These are phyloP conservation scores for Teleopsis dalmanni DNA, from an alignment of 1,140 invertebrate genomes.

Conservation along the genomic window DNA sequence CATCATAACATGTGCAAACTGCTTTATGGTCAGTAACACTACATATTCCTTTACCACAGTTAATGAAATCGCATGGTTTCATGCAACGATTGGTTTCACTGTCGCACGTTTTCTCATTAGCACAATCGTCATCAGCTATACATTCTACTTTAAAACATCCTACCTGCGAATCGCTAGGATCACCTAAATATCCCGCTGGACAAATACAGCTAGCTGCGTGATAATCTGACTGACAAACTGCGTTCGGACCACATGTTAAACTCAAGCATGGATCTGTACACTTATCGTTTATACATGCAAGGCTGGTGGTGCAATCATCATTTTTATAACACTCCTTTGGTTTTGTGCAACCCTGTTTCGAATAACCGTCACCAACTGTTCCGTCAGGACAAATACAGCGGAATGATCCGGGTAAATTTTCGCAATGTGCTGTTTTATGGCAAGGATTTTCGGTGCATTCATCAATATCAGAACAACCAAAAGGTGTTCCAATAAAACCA, in stretches of 20 bases:
- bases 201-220: slow-evolving; percentile 66
- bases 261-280: slow-evolving; percentile 69
- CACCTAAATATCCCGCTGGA: slow-evolving; percentile 69
- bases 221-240: slow-evolving; percentile 61
- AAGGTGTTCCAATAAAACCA: slow-evolving; percentile 61
- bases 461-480: slow-evolving; percentile 67
- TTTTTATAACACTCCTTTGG: slow-evolving; percentile 64
- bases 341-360: slow-evolving; percentile 59
- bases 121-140: slow-evolving; percentile 64
- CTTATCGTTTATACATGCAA: slow-evolving; percentile 63
- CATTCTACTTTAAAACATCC: slow-evolving; percentile 83
- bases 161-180: slow-evolving; percentile 61
- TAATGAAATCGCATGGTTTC: slow-evolving; percentile 67
- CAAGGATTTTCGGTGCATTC: slow-evolving; percentile 75
- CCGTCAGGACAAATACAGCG: slow-evolving; percentile 68
- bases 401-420: slow-evolving; percentile 73
- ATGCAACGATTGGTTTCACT: slow-evolving; percentile 66
- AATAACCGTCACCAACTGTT: slow-evolving; percentile 70
- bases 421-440: slow-evolving; percentile 67
- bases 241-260: slow-evolving; percentile 62
- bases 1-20: slow-evolving; percentile 65
- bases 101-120: slow-evolving; percentile 67
- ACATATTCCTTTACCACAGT: slow-evolving; percentile 69
- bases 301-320: slow-evolving; percentile 60
- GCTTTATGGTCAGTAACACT: slow-evolving; percentile 60